Evolutionary conservation across 2,888 invertebrate genomes (phyloP).

Genomic region (Platycheirus albimanus): DNA sequence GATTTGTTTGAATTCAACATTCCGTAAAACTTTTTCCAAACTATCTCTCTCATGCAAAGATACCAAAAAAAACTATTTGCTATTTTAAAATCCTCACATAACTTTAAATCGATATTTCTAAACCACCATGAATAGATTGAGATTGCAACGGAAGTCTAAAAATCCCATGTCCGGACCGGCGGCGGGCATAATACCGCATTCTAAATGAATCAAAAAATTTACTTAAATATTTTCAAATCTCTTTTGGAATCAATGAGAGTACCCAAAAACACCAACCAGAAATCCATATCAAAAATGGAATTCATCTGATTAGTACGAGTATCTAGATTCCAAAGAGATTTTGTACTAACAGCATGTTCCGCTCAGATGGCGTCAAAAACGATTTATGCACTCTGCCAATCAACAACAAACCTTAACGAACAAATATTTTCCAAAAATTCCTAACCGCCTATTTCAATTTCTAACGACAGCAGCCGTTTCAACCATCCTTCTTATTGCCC

Average conservation of each 20-base stretch:
- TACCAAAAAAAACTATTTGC: too few relatives aligned
- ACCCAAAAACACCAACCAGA: background rate
- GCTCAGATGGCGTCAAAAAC: slow-evolving; percentile 40
- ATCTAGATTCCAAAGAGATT: slow-evolving; percentile 7
- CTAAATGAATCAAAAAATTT: slow-evolving; percentile 43
- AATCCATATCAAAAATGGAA: slow-evolving; percentile 13
- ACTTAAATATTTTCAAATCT: slow-evolving; percentile 16
- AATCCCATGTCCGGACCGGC: slow-evolving; percentile 17
- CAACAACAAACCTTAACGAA: slow-evolving; percentile 32
- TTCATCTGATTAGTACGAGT: slow-evolving; percentile 29
- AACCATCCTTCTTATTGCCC: slow-evolving; percentile 24
- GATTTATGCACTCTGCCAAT: slow-evolving; percentile 55
- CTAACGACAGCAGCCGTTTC: background rate
- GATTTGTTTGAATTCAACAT: too few relatives aligned
- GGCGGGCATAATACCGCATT: slow-evolving; percentile 7
- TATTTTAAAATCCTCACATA: too few relatives aligned
- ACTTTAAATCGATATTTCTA: too few relatives aligned
- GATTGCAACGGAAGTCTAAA: slow-evolving; percentile 22
- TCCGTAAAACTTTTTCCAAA: too few relatives aligned
- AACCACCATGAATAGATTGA: too few relatives aligned
- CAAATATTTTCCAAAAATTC: slow-evolving; percentile 35
- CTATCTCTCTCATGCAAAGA: too few relatives aligned
- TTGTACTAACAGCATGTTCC: slow-evolving; percentile 36
- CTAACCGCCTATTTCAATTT: slow-evolving; percentile 23
- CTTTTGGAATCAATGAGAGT: background rate